Evolutionary conservation across 2,888 invertebrate species (phyloP).

Genomic region (Hypercompe scribonia): DNA sequence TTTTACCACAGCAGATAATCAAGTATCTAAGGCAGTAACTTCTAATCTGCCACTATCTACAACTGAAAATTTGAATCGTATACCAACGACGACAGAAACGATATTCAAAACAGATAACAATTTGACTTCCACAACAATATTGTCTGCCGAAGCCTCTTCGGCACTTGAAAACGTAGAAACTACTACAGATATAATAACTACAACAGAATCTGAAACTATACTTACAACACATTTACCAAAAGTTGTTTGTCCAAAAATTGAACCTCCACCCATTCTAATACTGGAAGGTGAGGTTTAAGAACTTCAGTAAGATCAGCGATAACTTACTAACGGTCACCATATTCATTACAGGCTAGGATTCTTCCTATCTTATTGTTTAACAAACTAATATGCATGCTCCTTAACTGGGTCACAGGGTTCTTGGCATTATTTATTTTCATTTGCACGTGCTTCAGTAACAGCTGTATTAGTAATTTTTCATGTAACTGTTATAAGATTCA

Average conservation of each 20-base stretch:
- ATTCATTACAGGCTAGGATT: slow-evolving; percentile 65
- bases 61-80: slow-evolving; percentile 38
- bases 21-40: slow-evolving; percentile 37
- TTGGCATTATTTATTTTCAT: slow-evolving; percentile 51
- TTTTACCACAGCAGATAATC: slow-evolving; percentile 25
- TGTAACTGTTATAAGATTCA: slow-evolving; percentile 50
- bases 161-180: slow-evolving; percentile 51
- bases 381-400: slow-evolving; percentile 73
- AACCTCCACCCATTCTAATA: slow-evolving; percentile 91
- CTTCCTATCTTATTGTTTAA: slow-evolving; percentile 64
- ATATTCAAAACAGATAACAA: slow-evolving; percentile 33
- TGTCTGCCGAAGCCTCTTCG: slow-evolving; percentile 33
- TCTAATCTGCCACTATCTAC: slow-evolving; percentile 43
- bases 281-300: slow-evolving; percentile 92
- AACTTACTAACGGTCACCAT: slow-evolving; percentile 80
- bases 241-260: slow-evolving; percentile 80
- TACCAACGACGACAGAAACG: slow-evolving; percentile 30
- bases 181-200: slow-evolving; percentile 61
- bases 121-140: slow-evolving; percentile 32
- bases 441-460: slow-evolving; percentile 62
- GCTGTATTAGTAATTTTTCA: slow-evolving; percentile 32
- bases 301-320: slow-evolving; percentile 70
- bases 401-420: slow-evolving; percentile 37
- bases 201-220: slow-evolving; percentile 56
- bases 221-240: slow-evolving; percentile 65